These are phyloP conservation scores for Dendropsophus ebraccatus DNA, from an alignment of 2,113 vertebrate species.

Conservation along the genomic window DNA sequence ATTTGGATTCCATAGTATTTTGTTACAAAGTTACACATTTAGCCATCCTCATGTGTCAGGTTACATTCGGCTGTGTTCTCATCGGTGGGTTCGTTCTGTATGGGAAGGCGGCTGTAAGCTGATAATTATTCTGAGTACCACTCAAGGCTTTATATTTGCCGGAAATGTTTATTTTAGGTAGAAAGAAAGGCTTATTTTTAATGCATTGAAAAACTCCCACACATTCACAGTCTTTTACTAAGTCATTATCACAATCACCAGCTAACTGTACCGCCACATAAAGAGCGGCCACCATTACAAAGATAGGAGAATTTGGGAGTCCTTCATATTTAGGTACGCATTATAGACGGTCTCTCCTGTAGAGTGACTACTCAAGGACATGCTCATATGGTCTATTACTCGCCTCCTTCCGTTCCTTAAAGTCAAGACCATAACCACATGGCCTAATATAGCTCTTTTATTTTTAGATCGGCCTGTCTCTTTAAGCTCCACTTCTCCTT, in stretches of 20 bases:
- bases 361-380: not conserved
- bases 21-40: too few relatives aligned
- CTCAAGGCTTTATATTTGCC: not conserved
- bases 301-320: not conserved
- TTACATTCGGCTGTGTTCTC: not conserved
- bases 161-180: not conserved
- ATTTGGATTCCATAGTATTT: too few relatives aligned
- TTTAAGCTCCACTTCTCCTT: constrained; percentile 6
- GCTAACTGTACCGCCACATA: not conserved
- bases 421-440: not conserved
- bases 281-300: not conserved
- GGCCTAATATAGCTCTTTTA: not conserved
- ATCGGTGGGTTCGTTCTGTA: not conserved
- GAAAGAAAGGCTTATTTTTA: not conserved
- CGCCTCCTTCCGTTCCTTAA: not conserved
- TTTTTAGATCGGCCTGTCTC: not conserved
- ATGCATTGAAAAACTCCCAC: constrained; percentile 3
- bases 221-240: not conserved
- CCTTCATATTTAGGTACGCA: not conserved
- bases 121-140: not conserved
- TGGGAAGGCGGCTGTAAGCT: not conserved
- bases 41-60: too few relatives aligned
- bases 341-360: not conserved
- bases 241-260: not conserved
- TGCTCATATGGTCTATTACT: too few relatives aligned